phyloP scores from a whole-genome alignment of 2,113 vertebrate species.

The Carlito syrichta region DNA sequence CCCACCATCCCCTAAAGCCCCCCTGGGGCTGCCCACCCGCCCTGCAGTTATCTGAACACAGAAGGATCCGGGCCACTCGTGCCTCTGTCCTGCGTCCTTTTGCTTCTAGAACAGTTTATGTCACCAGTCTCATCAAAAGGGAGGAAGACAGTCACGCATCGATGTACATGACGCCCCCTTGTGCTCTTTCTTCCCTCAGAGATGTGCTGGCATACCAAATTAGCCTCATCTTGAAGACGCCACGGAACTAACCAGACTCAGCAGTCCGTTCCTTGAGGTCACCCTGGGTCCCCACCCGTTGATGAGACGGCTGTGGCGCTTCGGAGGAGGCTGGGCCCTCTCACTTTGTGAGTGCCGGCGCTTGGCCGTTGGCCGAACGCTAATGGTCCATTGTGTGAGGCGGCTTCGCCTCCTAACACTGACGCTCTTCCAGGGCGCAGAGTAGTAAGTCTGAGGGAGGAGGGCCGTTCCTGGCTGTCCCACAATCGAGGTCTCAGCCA shows the following conservation, averaged over 20 bases:
- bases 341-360: conserved; percentile 41
- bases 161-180: conserved; percentile 55
- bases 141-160: conserved; percentile 47
- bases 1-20: not conserved
- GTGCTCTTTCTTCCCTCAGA: conserved; percentile 40
- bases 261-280: conserved; percentile 35
- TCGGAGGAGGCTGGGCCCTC: conserved; percentile 44
- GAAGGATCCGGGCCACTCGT: not conserved
- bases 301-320: conserved; percentile 62
- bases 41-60: not conserved
- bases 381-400: conserved; percentile 52
- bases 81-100: not conserved
- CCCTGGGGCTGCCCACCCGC: not conserved
- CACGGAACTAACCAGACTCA: conserved; percentile 58
- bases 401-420: conserved; percentile 58
- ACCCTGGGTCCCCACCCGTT: conserved; percentile 50
- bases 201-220: conserved; percentile 51
- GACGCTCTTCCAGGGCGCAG: conserved; percentile 25
- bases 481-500: conserved; percentile 16
- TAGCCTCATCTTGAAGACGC: conserved; percentile 57
- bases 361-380: conserved; percentile 68
- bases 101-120: conserved; percentile 28
- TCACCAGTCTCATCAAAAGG: not conserved
- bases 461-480: not conserved
- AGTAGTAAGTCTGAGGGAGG: conserved; percentile 28